phyloP scores from a whole-genome alignment of 2,888 invertebrate genomes.

The Sabatieria punctata region DNA sequence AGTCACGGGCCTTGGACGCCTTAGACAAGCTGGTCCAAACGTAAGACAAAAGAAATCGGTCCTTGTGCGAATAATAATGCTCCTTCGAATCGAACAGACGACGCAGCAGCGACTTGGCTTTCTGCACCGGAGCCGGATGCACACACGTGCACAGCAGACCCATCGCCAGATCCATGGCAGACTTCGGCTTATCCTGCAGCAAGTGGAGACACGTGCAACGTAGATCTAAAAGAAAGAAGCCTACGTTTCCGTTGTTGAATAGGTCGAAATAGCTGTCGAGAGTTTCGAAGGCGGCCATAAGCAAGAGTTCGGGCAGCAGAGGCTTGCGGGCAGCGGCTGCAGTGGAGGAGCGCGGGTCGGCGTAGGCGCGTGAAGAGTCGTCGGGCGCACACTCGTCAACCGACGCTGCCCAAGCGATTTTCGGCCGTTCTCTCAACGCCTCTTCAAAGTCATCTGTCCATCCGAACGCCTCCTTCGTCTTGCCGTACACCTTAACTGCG shows the following conservation, averaged over 20 bases:
- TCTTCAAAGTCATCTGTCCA: slow-evolving; percentile 94
- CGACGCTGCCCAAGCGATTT: background rate
- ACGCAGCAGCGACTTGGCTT: slow-evolving; percentile 63
- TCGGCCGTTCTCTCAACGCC: too few species aligned
- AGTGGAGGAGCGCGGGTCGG: background rate
- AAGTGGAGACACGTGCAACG: too few species aligned
- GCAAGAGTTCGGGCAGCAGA: background rate
- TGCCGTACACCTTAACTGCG: slow-evolving; percentile 74
- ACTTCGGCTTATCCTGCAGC: slow-evolving; percentile 5
- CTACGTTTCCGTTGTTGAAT: background rate
- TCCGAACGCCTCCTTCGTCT: slow-evolving; percentile 82
- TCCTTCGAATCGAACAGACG: slow-evolving; percentile 55
- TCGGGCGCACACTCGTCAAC: background rate
- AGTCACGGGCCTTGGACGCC: slow-evolving; percentile 54
- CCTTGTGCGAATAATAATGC: slow-evolving; percentile 64
- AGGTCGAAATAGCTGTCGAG: background rate
- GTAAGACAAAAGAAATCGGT: slow-evolving; percentile 6
- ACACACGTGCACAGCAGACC: slow-evolving; percentile 51
- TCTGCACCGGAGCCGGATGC: slow-evolving; percentile 52
- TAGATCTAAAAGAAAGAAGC: too few species aligned
- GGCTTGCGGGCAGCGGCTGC: background rate
- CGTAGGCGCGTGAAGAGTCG: background rate
- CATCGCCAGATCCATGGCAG: slow-evolving; percentile 49
- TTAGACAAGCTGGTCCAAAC: slow-evolving; percentile 11
- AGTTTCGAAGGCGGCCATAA: background rate